phyloP scores from a whole-genome alignment of 2,797 vertebrate species.

The Iguana delicatissima region DNA sequence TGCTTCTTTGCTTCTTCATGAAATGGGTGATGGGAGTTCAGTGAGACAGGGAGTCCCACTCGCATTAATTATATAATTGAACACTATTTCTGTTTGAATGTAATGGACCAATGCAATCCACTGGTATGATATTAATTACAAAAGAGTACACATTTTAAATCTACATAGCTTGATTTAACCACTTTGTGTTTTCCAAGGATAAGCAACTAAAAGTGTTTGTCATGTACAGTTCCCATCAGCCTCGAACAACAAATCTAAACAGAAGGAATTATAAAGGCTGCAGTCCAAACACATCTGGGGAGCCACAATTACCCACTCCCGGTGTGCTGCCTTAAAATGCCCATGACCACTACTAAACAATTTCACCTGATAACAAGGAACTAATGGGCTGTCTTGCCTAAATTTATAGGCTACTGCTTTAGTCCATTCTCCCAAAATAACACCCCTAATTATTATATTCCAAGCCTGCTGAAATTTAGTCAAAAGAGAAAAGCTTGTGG shows the following conservation, averaged over 20 bases:
- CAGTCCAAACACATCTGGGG: not conserved
- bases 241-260: not conserved
- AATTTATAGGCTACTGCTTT: not conserved
- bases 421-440: not conserved
- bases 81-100: not conserved
- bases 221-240: not conserved
- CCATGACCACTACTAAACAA: not conserved
- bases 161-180: not conserved
- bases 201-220: too few relatives aligned
- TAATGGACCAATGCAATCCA: not conserved
- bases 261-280: not conserved
- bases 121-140: not conserved
- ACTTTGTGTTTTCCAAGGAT: not conserved
- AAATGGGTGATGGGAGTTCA: not conserved
- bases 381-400: not conserved
- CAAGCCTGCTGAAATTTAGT: not conserved
- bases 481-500: not conserved
- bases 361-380: not conserved
- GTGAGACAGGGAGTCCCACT: not conserved
- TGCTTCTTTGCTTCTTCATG: not conserved
- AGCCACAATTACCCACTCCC: not conserved
- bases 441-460: not conserved
- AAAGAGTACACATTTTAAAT: not conserved
- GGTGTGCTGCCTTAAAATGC: not conserved
- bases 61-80: too few relatives aligned